Base-by-base conservation (phyloP, 1,140 invertebrate genomes). In the Schlechtendalia chinensis region DNA sequence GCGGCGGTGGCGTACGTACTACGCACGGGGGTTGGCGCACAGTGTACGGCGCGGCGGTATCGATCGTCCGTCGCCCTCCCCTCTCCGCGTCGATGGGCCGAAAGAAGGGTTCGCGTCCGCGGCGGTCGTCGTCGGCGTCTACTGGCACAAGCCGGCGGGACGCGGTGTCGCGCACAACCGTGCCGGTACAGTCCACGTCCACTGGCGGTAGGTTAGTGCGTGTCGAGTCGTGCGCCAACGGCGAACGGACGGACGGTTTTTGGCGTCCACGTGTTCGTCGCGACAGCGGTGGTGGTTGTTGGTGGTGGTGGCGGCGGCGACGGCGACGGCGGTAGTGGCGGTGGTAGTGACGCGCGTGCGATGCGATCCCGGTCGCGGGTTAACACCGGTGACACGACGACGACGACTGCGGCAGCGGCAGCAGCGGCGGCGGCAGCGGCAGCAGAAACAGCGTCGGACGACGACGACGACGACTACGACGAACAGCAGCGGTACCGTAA, bases 361-460 rank as follows among this genome's bases (percentile, higher is more conserved):
- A 79, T 79, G 75, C 75, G 75, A 79, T 79, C 75, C 75, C 75
- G 75, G 45, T 79, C 75, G 75, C 24, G 56, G 75, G 32, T 61
- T 47, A 79, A 22, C 75, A 39, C 58, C 39, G 56, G 32, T 19
- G 45, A 14, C 22, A 79, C 75, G 56, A 79, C 75, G 39, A 79
- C 47, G 5, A 8, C 69, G 27, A 17, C 50, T 5, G 69, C 65
- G 45, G 32, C 32, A 65, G 29, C 63, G 11, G 29, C 32, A 65
- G 1, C 54, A 8, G 47, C 39, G 39, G 10, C 29, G 53, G 17
- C 17, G 72, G 29, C 53, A n/a, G n/a, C n/a, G n/a, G n/a, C n/a
- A n/a, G n/a, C n/a, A n/a, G n/a, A n/a, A n/a, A n/a, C n/a, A n/a
- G n/a, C n/a, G n/a, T n/a, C n/a, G n/a, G 24, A 63, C 27, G 27